Evolutionary conservation across 2,888 invertebrate genomes (phyloP), one percentile per base, ranked within the genome.

Genomic region (Agrochola lota): DNA sequence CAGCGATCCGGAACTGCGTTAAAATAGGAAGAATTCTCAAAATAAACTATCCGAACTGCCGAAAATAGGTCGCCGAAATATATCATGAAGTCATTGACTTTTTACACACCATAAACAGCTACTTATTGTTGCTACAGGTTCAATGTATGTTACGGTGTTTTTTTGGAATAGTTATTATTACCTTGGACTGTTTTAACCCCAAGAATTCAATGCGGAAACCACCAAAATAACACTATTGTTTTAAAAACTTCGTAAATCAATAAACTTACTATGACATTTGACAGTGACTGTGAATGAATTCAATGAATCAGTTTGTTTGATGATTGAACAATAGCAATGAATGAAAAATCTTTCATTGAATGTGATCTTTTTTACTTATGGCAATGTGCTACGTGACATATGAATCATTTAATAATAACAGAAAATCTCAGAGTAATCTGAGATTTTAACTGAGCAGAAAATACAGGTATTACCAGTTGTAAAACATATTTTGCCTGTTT

Each of bases 1-100:
- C 72, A 80, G 71, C 80, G 77, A 86, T 82, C 85, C 85, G 86
- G 86, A 86, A 86, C 85, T 75, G 62, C 40, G 72, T 80, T 81
- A 82, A 89, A 91, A 91, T 86, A 91, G 90, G 87, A 90, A 91
- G 88, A 91, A 90, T 91, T 91, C 94, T 90, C 85, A 93, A 95
- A 95, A 95, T 95, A 95, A 94, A 94, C 91, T 85, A 72, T 86
- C 67, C 76, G 77, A 87, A 94, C 85, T 72, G 87, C 67, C 76
- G 80, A 87, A 94, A 92, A 93, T 95, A 93, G 95, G 95, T 94
- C 95, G 94, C 76, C 85, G 86, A 88, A 90, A 89, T 78, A 89
- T 83, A 78, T 81, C 69, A 76, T 55, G 74, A 87, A 90, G 91
- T 91, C 92, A 90, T 87, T 90, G 91, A 89, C 91, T 91, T 89